Base-by-base conservation (phyloP, 2,797 vertebrate genomes). In the Allobates femoralis region DNA sequence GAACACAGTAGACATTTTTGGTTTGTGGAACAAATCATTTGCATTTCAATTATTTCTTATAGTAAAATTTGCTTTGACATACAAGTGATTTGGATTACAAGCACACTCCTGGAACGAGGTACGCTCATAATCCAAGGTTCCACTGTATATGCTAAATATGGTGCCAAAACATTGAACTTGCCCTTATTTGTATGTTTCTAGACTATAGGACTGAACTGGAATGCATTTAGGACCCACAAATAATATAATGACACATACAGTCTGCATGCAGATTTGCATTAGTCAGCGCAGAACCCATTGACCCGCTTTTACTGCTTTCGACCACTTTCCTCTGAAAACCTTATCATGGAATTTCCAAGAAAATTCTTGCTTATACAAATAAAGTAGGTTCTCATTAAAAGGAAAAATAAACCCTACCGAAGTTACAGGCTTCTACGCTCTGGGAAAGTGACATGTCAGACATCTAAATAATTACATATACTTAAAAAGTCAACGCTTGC, bases 371-470 rank as follows among this genome's bases (percentile, higher is more conserved):
- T n/a, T 14, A 73, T 73, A 5, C 15, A 62, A 46, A 79, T 62
- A 62, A 23, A 46, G n/a, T 41, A 64, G 2, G 15, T 30, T 64
- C 78, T 62, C 60, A 28, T 28, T 62, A 50, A 28, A 64, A 19
- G 78, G 16, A 79, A 64, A 62, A 69, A 51, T 69, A 51, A 56
- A 12, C 30, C 28, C 11, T 56, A 67, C 26, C 69, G 21, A 82
- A 56, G 18, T 41, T 37, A 41, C 30, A 53, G 23, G 58, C 23
- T 41, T 82, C 14, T 37, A 82, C 55, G 30, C 50, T 82, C 23
- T 73, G 80, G 80, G 80, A 82, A 82, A 73, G 5, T 60, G 32
- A 62, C 81, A 46, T 60, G 62, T 71, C 69, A 84, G 71, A 51
- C 55, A 62, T 64, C 50, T 51, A 53, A n/a, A n/a, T 85, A 78